Percentiles rank a stretch among this genome's conserved stretches.
These are phyloP conservation scores for Chionoecetes opilio DNA, from an alignment of 1,140 invertebrate genomes.

Conservation along the genomic window DNA sequence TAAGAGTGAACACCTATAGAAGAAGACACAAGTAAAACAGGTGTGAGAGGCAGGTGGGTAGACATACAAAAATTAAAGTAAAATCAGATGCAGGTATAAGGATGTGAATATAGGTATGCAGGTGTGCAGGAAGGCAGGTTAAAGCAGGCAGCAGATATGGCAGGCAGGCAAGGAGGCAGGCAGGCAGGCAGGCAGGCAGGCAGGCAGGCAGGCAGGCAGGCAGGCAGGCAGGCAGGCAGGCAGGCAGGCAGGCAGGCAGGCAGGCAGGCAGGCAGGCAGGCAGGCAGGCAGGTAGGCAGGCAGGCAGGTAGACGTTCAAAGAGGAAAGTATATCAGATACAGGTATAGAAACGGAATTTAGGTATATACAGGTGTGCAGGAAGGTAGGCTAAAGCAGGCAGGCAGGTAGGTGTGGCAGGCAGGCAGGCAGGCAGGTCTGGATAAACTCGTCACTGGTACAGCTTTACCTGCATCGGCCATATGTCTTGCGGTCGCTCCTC, in stretches of 20 bases:
- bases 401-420: neutral
- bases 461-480: neutral
- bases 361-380: neutral
- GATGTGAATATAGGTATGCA: too few species aligned
- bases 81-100: too few species aligned
- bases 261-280: slow-evolving; percentile 12
- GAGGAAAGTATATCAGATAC: too few species aligned
- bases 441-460: neutral
- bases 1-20: too few species aligned
- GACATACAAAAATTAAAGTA: too few species aligned
- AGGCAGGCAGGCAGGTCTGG: neutral
- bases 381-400: neutral
- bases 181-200: neutral
- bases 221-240: neutral
- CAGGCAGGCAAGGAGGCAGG: neutral
- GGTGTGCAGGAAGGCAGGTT: neutral
- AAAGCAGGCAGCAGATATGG: neutral
- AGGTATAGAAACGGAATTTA: too few species aligned
- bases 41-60: too few species aligned
- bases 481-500: neutral
- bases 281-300: slow-evolving; percentile 6
- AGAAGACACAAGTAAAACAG: too few species aligned
- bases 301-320: too few species aligned
- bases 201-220: neutral
- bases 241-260: neutral